phyloP scores from a whole-genome alignment of 2,888 invertebrate genomes.

The Eupithecia vulgata region DNA sequence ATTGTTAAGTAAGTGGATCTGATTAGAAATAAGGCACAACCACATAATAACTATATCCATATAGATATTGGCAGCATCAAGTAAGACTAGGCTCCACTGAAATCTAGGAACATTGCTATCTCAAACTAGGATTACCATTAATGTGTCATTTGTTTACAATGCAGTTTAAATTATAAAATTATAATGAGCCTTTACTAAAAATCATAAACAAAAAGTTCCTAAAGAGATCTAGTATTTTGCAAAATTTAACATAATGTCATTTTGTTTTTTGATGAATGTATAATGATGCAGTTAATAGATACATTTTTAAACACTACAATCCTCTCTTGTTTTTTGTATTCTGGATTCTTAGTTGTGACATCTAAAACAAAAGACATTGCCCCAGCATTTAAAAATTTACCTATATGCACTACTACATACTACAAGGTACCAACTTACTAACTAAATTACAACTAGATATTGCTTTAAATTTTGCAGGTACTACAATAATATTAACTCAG shows the following conservation, averaged over 20 bases:
- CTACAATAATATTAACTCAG: slow-evolving; percentile 43
- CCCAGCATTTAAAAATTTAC: too few species aligned
- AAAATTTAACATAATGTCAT: neutral
- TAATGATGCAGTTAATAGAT: neutral
- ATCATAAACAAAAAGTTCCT: neutral
- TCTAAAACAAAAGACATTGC: too few species aligned
- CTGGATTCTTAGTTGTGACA: too few species aligned
- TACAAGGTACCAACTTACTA: slow-evolving; percentile 17
- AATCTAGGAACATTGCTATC: slow-evolving; percentile 7
- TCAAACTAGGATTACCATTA: neutral
- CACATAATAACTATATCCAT: slow-evolving; percentile 46
- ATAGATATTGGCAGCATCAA: slow-evolving; percentile 2
- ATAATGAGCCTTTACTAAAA: neutral
- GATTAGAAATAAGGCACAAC: slow-evolving; percentile 77
- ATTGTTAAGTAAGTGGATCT: slow-evolving; percentile 48
- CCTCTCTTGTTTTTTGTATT: too few species aligned
- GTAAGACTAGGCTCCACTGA: slow-evolving; percentile 7
- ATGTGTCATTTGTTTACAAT: neutral
- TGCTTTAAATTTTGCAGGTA: slow-evolving; percentile 23
- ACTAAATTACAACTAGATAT: slow-evolving; percentile 18
- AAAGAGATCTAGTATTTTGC: neutral
- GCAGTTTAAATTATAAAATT: neutral
- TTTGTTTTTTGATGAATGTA: neutral
- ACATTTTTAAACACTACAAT: too few species aligned
- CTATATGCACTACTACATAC: neutral